These are phyloP conservation scores for Lycia hirtaria DNA, from an alignment of 2,888 invertebrate species.

Conservation along the genomic window DNA sequence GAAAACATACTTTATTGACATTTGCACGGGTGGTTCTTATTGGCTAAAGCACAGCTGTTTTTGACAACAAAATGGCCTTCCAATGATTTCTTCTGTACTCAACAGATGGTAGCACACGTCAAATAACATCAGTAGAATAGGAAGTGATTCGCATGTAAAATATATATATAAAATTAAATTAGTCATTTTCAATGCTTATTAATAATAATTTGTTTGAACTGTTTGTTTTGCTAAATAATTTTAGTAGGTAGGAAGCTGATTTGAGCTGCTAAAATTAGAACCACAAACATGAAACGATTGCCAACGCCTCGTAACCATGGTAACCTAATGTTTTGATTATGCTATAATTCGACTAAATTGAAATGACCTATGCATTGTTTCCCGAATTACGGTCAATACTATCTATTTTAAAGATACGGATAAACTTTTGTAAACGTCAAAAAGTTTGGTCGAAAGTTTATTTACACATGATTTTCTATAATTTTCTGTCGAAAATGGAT, in stretches of 20 bases:
- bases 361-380: conserved; percentile 14
- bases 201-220: not conserved
- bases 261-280: conserved; percentile 18
- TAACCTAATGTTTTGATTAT: conserved; percentile 55
- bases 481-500: conserved; percentile 60
- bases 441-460: conserved; percentile 10
- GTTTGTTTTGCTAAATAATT: not conserved
- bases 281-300: conserved; percentile 24
- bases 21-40: conserved; percentile 55
- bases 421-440: conserved; percentile 7
- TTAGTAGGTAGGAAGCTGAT: not conserved
- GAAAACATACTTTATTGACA: conserved; percentile 67
- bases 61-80: conserved; percentile 59
- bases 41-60: conserved; percentile 80
- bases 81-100: conserved; percentile 22
- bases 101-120: conserved; percentile 66
- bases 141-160: not conserved
- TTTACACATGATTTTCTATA: not conserved
- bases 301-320: conserved; percentile 56
- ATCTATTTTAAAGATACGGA: not conserved
- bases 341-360: conserved; percentile 44
- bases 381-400: not conserved
- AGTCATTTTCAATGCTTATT: not conserved
- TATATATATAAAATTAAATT: not conserved
- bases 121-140: conserved; percentile 56